phyloP scores from a whole-genome alignment of 2,888 invertebrate species.

The Acronicta aceris region DNA sequence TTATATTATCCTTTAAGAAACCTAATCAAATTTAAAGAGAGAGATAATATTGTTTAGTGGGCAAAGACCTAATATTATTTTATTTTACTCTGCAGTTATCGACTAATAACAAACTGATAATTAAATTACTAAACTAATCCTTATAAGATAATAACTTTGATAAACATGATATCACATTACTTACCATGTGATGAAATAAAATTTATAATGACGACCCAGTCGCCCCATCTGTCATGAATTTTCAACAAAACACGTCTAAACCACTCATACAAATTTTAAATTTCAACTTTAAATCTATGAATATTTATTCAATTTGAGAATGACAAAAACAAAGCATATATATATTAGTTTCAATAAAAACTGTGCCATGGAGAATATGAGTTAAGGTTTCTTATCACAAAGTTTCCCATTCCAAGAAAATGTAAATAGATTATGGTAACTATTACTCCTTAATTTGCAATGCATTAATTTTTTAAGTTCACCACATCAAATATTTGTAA shows the following conservation, averaged over 20 bases:
- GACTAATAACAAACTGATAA: constrained; percentile 42
- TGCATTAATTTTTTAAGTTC: constrained; percentile 40
- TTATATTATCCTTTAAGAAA: constrained; percentile 3
- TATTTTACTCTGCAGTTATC: constrained; percentile 30
- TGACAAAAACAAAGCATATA: too few relatives aligned
- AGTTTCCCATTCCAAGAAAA: too few relatives aligned
- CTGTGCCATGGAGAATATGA: too few relatives aligned
- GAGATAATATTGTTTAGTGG: constrained; percentile 17
- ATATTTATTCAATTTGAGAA: too few relatives aligned
- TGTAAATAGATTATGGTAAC: too few relatives aligned
- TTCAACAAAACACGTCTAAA: too few relatives aligned
- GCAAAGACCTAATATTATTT: constrained; percentile 7
- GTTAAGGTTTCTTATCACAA: too few relatives aligned
- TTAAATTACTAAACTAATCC: constrained; percentile 44
- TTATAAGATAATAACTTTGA: constrained; percentile 40
- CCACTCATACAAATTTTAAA: not conserved
- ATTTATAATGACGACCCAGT: constrained; percentile 8
- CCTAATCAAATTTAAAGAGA: constrained; percentile 31
- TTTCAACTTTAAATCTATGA: not conserved
- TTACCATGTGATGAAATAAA: constrained; percentile 49
- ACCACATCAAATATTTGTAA: constrained; percentile 38
- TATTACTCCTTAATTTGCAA: too few relatives aligned
- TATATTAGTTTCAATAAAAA: too few relatives aligned
- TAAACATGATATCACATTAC: constrained; percentile 57
- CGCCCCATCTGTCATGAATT: not conserved